Base-by-base conservation (phyloP, 2,888 invertebrate genomes). In the Temnothorax unifasciatus region DNA sequence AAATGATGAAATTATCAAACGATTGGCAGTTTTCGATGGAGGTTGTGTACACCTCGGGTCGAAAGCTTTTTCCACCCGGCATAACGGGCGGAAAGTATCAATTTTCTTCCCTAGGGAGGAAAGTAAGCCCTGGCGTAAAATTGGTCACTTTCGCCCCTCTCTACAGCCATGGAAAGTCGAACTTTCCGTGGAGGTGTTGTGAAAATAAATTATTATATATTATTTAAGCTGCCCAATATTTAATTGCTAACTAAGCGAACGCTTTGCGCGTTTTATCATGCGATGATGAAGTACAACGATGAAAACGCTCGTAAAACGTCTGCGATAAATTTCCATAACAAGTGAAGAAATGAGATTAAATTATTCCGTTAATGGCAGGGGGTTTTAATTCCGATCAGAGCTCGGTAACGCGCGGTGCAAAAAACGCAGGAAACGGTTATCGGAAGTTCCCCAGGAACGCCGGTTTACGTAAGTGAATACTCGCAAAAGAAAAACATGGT, bases 301-400 rank as follows among this genome's bases (percentile, higher is more conserved):
- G 21, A 18, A 66, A 66, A 47, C 8, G 52, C 21, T 76, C 18
- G 75, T 50, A 66, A 75, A 75, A 76, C 21, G 21, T 52, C 50
- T 21, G 75, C 47, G 34, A 74, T 74, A 61, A 76, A 76, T 76
- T 76, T 66, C 66, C 66, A 64, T 76, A 76, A 76, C 66, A 66
- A 76, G 47, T 63, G 25, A 75, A 75, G 47, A 76, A 76, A 76
- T 76, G 38, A 76, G 77, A 54, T 77, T 76, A 44, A 77, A 77
- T 77, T 68, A 77, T 77, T 54, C 69, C 69, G 38, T 44, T 77
- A 77, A 77, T 79, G 34, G 54, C 71, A 18, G 69, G 47, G 29
- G 34, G 34, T 71, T 79, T 79, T 71, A 79, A 79, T 79, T 71
- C 47, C 34, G 34, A 71, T 71, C 71, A 38, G 50, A 69, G 44